Evolutionary conservation across 2,888 invertebrate species (phyloP), one percentile per base, ranked within the genome.

Genomic region (Pyrrhosoma nymphula): DNA sequence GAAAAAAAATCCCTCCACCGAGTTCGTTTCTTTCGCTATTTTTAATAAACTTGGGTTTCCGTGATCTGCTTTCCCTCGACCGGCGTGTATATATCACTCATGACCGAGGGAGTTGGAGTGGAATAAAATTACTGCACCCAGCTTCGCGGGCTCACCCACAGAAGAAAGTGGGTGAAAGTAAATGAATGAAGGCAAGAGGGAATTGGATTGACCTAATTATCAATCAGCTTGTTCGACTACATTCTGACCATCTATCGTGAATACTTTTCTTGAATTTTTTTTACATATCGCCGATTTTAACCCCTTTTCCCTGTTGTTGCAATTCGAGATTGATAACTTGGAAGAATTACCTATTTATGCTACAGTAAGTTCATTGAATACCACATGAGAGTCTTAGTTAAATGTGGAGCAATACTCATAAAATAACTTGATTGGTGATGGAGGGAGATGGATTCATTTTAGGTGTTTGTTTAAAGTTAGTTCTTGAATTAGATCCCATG

Each of bases 11-110:
- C 26, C 23, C 69, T 82, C 82, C 8, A 3, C 82, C 35, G 12
- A 26, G 82, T 82, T 35, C n/a, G 69, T 82, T 82, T 82, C 35
- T 82, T 35, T 82, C 30, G 82, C 82, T 82, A 35, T 82, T 30
- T 93, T 93, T 93, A 47, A 93, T 47, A 93, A 39, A 39, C 69
- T 55, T 35, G 16, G 10, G 39, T 69, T 47, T 63, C 47, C 93
- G 93, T 75, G 93, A 93, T 69, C 93, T 69, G 47, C n/a, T 75
- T 93, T 75, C 60, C 60, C 39, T 26, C 60, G 14, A 26, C 47
- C 47, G 93, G 60, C 16, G 12, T 60, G 20, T 93, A 55, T 93
- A 55, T 47, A 93, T 93, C 30, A 26, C 47, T 93, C 39, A 39
- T 93, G 93, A 93, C 47, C 30, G 47, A n/a, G 26, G 23, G 69